phyloP scores from a whole-genome alignment of 2,888 invertebrate genomes.

The Erebia epiphron region DNA sequence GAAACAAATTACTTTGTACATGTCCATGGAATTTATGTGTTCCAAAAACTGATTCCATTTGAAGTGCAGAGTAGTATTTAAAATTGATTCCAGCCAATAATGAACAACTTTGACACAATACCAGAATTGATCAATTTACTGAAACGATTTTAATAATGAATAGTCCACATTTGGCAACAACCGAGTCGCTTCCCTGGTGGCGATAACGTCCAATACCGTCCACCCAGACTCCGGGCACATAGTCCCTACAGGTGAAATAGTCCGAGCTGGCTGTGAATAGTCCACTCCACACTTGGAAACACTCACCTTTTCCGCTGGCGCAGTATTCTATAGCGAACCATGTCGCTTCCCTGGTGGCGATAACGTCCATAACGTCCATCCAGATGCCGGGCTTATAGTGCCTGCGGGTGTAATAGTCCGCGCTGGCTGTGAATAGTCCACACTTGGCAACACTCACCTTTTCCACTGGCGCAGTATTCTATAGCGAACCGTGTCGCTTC shows the following conservation, averaged over 20 bases:
- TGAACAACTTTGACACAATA: too few species aligned
- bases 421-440: conserved; percentile 93
- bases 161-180: too few species aligned
- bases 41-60: too few species aligned
- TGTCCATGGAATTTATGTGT: too few species aligned
- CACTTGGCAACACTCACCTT: conserved; percentile 89
- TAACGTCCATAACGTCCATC: conserved; percentile 94
- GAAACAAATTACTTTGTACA: too few species aligned
- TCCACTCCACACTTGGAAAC: conserved; percentile 92
- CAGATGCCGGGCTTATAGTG: conserved; percentile 98
- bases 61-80: too few species aligned
- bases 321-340: neutral
- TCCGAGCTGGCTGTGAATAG: conserved; percentile 92
- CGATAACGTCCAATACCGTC: conserved; percentile 91
- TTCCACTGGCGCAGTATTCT: conserved; percentile 77
- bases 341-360: neutral
- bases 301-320: conserved; percentile 86
- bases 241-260: conserved; percentile 97
- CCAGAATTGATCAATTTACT: too few species aligned
- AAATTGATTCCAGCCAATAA: too few species aligned
- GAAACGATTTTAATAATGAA: too few species aligned
- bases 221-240: conserved; percentile 97
- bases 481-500: neutral
- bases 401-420: conserved; percentile 96
- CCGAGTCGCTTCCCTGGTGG: too few species aligned